phyloP scores from a whole-genome alignment of 2,113 vertebrate genomes.

The Camelus dromedarius region DNA sequence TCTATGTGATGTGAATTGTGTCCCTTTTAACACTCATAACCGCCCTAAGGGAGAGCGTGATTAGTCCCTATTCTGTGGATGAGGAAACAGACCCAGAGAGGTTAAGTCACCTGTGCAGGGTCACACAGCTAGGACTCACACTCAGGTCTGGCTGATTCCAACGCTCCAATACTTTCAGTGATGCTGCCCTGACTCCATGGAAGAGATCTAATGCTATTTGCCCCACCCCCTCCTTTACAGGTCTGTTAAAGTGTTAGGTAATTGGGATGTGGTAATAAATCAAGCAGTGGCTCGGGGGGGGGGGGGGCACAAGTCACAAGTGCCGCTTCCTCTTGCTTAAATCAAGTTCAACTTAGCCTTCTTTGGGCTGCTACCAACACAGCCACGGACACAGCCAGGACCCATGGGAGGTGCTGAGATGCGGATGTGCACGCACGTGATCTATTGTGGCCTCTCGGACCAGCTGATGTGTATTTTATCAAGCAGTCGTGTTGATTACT shows the following conservation, averaged over 20 bases:
- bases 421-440: background rate
- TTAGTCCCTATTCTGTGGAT: background rate
- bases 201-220: background rate
- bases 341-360: background rate
- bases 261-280: background rate
- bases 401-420: background rate
- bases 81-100: slow-evolving; percentile 10
- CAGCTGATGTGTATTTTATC: background rate
- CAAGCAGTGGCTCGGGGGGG: background rate
- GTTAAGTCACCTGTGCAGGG: background rate
- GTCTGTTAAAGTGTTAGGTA: background rate
- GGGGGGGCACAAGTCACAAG: background rate
- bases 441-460: background rate
- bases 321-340: background rate
- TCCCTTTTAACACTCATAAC: background rate
- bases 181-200: background rate
- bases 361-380: background rate
- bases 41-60: background rate
- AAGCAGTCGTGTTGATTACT: slow-evolving; percentile 54
- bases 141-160: background rate
- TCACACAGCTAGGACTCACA: background rate
- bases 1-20: background rate
- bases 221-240: background rate
- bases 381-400: background rate
- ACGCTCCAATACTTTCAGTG: background rate